Percentiles rank a stretch among this genome's conserved stretches.
These are phyloP conservation scores for Elgaria multicarinata DNA, from an alignment of 2,113 vertebrate species.

Conservation along the genomic window DNA sequence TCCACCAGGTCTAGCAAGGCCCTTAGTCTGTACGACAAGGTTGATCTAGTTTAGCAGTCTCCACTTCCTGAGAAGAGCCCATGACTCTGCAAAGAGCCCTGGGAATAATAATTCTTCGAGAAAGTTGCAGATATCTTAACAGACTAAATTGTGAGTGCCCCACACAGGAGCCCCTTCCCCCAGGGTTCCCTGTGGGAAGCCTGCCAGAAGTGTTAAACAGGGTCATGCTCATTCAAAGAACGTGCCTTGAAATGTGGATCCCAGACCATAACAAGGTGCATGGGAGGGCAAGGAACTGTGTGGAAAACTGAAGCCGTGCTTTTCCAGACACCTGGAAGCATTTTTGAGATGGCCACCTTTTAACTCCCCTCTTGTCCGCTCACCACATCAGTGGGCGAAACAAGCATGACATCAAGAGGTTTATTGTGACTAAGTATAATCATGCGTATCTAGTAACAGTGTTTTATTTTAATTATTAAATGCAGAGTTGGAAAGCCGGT, in stretches of 20 bases:
- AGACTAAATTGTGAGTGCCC: background rate
- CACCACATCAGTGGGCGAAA: background rate
- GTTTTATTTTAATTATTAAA: slow-evolving; percentile 21
- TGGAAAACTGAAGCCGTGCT: no score
- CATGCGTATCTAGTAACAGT: background rate
- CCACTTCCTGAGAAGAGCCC: no score
- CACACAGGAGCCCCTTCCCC: background rate
- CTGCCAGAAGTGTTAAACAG: background rate
- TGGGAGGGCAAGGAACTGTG: background rate
- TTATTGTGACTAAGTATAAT: background rate
- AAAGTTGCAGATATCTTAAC: background rate
- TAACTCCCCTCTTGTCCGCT: background rate
- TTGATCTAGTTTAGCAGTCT: background rate
- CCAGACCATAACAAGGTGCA: background rate
- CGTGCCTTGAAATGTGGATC: background rate
- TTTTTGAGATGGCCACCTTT: background rate
- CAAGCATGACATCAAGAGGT: background rate
- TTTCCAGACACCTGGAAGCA: no score
- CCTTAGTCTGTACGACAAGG: background rate
- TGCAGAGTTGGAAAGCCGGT: background rate
- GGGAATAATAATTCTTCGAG: background rate
- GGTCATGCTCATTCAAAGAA: background rate
- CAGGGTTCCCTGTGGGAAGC: background rate
- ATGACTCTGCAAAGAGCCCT: background rate
- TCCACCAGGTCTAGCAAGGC: no score